A percentile compares a stretch with the other conserved stretches of the same genome.
These are phyloP conservation scores for Lacerta bilineata DNA, from an alignment of 2,797 vertebrate species.

Conservation along the genomic window DNA sequence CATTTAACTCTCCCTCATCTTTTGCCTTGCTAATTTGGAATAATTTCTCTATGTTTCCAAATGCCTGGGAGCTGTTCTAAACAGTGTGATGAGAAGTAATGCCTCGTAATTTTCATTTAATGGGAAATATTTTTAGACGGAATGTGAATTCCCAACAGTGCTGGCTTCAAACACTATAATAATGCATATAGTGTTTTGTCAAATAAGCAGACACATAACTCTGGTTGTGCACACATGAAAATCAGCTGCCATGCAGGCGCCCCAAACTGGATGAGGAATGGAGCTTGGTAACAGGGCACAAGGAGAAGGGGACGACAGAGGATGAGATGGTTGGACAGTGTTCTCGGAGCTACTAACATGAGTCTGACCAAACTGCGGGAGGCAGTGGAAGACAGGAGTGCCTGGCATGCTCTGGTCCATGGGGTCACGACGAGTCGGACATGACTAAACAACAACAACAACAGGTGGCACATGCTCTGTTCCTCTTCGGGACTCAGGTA, in stretches of 20 bases:
- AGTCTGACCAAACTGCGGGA: too few species aligned
- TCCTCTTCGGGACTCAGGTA: not conserved
- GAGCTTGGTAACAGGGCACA: not conserved
- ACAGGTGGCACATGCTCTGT: not conserved
- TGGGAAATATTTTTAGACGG: not conserved
- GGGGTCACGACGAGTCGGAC: too few species aligned
- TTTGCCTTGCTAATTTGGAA: conserved; percentile 1
- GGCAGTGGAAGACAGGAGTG: too few species aligned
- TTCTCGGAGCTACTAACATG: too few species aligned
- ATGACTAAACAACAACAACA: too few species aligned
- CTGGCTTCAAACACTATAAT: not conserved
- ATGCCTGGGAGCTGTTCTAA: conserved; percentile 6
- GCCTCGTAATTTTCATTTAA: conserved; percentile 1
- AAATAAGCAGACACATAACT: not conserved
- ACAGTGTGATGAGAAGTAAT: conserved; percentile 11
- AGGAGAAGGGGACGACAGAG: too few species aligned
- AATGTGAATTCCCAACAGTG: not conserved
- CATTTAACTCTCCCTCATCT: not conserved
- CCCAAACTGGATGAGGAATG: not conserved
- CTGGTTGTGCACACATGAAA: not conserved
- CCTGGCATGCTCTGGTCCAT: too few species aligned
- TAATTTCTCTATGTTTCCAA: not conserved
- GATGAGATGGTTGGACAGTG: too few species aligned
- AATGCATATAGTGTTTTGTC: not conserved
- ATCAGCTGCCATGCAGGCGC: not conserved